phyloP scores from a whole-genome alignment of 37 sponge, comb jelly and placozoan genomes.

The Halisarca cf. caerulea region DNA sequence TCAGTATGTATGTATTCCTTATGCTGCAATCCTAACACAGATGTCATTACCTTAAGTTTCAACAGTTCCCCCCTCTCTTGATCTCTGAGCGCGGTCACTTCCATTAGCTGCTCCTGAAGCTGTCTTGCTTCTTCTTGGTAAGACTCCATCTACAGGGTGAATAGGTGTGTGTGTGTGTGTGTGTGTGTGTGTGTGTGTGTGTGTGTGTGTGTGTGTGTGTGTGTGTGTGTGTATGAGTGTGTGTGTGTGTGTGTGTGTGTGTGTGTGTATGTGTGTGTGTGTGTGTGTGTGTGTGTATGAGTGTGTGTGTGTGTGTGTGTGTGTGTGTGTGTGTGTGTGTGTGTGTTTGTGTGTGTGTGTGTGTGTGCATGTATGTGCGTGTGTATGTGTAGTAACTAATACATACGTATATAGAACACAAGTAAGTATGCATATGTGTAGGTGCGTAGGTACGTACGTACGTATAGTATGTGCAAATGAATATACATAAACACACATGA shows the following conservation, averaged over 20 bases:
- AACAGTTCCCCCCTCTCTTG: constrained; percentile 55
- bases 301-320: too few species aligned
- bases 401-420: too few species aligned
- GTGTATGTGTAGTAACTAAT: too few species aligned
- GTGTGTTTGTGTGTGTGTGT: neutral
- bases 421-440: too few species aligned
- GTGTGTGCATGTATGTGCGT: neutral
- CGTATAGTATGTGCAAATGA: neutral
- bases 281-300: neutral
- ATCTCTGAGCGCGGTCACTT: constrained; percentile 35
- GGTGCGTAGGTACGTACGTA: too few species aligned
- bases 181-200: neutral
- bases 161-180: neutral
- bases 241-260: too few species aligned
- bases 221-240: neutral
- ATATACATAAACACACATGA: too few species aligned
- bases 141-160: too few species aligned
- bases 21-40: too few species aligned
- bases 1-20: too few species aligned
- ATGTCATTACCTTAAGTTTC: constrained; percentile 23
- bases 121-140: neutral
- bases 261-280: too few species aligned
- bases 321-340: neutral
- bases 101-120: constrained; percentile 25
- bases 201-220: neutral